A percentile compares a stretch with the other conserved stretches of the same genome.
These are phyloP conservation scores for Panulirus ornatus DNA, from an alignment of 1,140 invertebrate species.

Conservation along the genomic window DNA sequence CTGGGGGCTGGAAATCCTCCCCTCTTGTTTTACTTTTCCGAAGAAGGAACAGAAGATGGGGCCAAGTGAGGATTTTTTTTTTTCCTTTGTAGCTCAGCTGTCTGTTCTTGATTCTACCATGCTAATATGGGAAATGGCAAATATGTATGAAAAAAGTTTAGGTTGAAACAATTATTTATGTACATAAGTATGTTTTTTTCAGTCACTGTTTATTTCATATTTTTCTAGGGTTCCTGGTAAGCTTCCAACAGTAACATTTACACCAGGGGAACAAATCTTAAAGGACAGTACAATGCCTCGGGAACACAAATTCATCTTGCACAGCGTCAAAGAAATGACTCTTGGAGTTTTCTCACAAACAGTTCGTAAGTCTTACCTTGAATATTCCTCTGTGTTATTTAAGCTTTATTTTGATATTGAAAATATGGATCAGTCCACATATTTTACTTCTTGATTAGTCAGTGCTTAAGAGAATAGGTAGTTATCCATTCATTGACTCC, in stretches of 20 bases:
- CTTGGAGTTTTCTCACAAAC: constrained; percentile 90
- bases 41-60: too few relatives aligned
- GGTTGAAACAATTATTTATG: not conserved
- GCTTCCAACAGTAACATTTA: constrained; percentile 47
- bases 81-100: not conserved
- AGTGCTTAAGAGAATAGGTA: too few relatives aligned
- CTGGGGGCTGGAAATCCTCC: too few relatives aligned
- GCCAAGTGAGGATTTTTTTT: not conserved
- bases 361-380: constrained; percentile 12
- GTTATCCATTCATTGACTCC: too few relatives aligned
- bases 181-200: not conserved
- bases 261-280: constrained; percentile 46
- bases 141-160: not conserved
- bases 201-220: not conserved
- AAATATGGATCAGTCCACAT: too few relatives aligned
- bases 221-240: constrained; percentile 50
- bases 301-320: constrained; percentile 93
- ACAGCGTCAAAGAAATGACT: constrained; percentile 91
- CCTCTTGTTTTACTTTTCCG: too few relatives aligned
- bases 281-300: constrained; percentile 83
- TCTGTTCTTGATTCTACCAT: not conserved
- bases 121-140: not conserved
- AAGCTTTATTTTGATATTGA: too few relatives aligned
- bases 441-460: too few relatives aligned
- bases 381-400: too few relatives aligned